Evolutionary conservation across 37 sponge, comb jelly and placozoan genomes (phyloP), one percentile per base, ranked within the genome.

Genomic region (Ianthella basta): DNA sequence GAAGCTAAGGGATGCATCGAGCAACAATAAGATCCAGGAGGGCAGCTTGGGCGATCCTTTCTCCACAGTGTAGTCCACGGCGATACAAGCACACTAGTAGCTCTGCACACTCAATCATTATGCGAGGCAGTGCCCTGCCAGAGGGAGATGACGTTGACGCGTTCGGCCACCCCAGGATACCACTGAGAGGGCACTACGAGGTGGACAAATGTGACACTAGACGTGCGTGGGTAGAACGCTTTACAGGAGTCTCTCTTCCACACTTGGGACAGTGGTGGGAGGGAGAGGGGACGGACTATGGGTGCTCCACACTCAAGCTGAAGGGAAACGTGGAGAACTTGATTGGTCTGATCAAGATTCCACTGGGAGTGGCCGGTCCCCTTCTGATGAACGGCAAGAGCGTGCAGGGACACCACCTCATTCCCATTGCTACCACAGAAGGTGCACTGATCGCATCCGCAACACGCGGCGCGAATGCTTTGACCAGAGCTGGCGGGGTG

Each of bases 311-410:
- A 32, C 15, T 82, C 0, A 83, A 85, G 29, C 74, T 94, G 32
- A 94, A 94, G 67, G 94, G 94, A 1, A 94, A 94, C 80, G 79
- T 88, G 3, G 94, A 94, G 84, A 94, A 90, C 65, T 67, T 82
- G 0, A 94, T 94, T 54, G 94, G 94, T 18, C 86, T 94, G 1
- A 84, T 55, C 2, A 94, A 90, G 65, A 36, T 94, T 29, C 94
- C 94, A 0, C 34, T 94, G 3, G 91, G 88, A 27, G 30, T 88
- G 27, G 88, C 64, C 23, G 94, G 94, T 0, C 94, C 94, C 1
- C 64, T 94, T 0, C 83, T 94, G 1, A 40, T 94, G 4, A 61
- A 82, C 30, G 94, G 94, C 1, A 50, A 82, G 13, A 69, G 86
- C 54, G 84, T 90, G 10, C 32, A 77, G 14, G 94, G 94, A 15